Conservation (phyloP, 1,140 invertebrate species). For the Periplaneta americana region DNA sequence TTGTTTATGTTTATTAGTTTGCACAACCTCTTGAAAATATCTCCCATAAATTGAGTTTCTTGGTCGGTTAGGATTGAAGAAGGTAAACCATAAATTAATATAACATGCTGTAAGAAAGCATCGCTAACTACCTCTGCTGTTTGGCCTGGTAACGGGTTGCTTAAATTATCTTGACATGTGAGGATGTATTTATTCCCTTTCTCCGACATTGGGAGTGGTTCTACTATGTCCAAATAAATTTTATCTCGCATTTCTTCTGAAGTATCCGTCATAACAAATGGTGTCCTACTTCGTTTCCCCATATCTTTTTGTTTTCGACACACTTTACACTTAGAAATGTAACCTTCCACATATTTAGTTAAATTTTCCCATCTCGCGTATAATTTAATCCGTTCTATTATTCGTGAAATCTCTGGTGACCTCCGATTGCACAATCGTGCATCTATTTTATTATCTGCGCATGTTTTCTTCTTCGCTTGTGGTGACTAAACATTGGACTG, state of each 20-base stretch:
- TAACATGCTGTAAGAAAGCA: slow-evolving; percentile 25
- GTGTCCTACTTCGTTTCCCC: slow-evolving; percentile 20
- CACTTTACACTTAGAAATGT: slow-evolving; percentile 28
- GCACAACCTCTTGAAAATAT: slow-evolving; percentile 18
- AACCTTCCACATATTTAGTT: slow-evolving; percentile 27
- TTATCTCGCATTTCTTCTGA: slow-evolving; percentile 18
- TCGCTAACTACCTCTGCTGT: slow-evolving; percentile 25
- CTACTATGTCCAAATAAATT: slow-evolving; percentile 27
- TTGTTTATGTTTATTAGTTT: slow-evolving; percentile 28
- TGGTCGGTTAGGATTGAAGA: slow-evolving; percentile 29
- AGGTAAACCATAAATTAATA: slow-evolving; percentile 29
- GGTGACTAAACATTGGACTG: not conserved
- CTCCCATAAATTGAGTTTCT: slow-evolving; percentile 29
- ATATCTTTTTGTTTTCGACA: slow-evolving; percentile 31
- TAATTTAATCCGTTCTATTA: slow-evolving; percentile 27
- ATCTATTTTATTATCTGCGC: slow-evolving; percentile 27
- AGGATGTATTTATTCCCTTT: slow-evolving; percentile 29
- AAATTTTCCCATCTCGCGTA: slow-evolving; percentile 30
- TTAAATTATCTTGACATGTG: slow-evolving; percentile 30
- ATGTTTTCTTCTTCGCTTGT: slow-evolving; percentile 17
- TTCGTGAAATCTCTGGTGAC: slow-evolving; percentile 31
- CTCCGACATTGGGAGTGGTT: too few species aligned
- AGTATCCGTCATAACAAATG: slow-evolving; percentile 24
- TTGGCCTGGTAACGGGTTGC: slow-evolving; percentile 27
- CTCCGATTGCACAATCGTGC: slow-evolving; percentile 26